phyloP scores from a whole-genome alignment of 2,797 vertebrate genomes.

The Babyrousa celebensis region DNA sequence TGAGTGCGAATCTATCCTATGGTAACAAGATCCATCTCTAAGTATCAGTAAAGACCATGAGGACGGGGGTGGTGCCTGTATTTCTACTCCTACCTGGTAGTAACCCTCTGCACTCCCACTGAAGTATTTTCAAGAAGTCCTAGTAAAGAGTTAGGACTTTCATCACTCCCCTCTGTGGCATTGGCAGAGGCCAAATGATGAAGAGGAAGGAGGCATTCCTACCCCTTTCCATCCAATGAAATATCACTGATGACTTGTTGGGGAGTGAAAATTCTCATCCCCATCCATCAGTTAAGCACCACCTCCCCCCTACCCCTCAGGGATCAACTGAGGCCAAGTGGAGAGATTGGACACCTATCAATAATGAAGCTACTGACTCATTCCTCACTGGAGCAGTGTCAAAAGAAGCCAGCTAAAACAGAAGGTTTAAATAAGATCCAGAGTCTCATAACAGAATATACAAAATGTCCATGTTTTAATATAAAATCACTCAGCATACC shows the following conservation, averaged over 20 bases:
- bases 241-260: background rate
- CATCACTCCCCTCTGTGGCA: background rate
- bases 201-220: background rate
- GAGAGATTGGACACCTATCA: background rate
- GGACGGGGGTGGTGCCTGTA: accelerated
- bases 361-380: background rate
- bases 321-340: background rate
- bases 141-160: background rate
- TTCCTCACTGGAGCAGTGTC: background rate
- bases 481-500: background rate
- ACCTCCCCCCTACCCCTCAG: accelerated
- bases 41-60: background rate
- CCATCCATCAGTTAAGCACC: background rate
- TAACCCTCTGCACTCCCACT: background rate
- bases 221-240: background rate
- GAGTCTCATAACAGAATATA: background rate
- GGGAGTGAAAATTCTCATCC: background rate
- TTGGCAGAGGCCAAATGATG: background rate
- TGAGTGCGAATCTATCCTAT: too few relatives aligned
- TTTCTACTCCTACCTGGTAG: background rate
- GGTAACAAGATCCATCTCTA: background rate
- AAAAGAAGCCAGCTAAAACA: background rate
- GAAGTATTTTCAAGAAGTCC: background rate
- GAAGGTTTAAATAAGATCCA: background rate
- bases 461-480: background rate